A percentile compares a stretch with the other conserved stretches of the same genome.
Evolutionary conservation across 2,797 vertebrate genomes (phyloP).

Genomic region (Phalanger gymnotis): DNA sequence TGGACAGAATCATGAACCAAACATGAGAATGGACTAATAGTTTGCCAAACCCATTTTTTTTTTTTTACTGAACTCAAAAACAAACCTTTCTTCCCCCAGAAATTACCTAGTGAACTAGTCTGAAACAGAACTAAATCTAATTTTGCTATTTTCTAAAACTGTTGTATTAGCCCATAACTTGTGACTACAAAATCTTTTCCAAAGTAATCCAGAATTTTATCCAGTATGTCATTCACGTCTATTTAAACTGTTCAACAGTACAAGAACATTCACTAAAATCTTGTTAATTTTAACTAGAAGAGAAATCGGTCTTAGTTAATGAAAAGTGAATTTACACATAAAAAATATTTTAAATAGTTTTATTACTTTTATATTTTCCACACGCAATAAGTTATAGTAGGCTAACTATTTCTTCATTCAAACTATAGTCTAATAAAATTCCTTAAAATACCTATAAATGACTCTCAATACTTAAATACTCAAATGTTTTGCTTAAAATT

Average conservation of each 20-base stretch:
- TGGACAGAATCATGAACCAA: conserved; percentile 44
- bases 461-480: neutral
- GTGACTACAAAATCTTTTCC: conserved; percentile 50
- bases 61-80: conserved; percentile 1
- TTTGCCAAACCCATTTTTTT: conserved; percentile 27
- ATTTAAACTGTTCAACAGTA: conserved; percentile 6
- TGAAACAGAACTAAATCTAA: conserved; percentile 1
- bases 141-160: conserved; percentile 45
- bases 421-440: neutral
- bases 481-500: neutral
- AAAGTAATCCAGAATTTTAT: conserved; percentile 40
- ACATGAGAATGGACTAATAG: conserved; percentile 27
- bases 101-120: conserved; percentile 38
- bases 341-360: conserved; percentile 1
- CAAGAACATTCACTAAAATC: conserved; percentile 12
- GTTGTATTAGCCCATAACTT: conserved; percentile 23
- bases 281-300: conserved; percentile 15
- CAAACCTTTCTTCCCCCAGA: conserved; percentile 18
- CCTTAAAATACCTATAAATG: conserved; percentile 19
- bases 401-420: conserved; percentile 3
- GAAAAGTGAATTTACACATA: conserved; percentile 24
- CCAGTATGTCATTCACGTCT: conserved; percentile 14
- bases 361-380: neutral
- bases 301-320: conserved; percentile 29
- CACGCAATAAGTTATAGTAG: conserved; percentile 40